phyloP scores from a whole-genome alignment of 2,888 invertebrate species.

The Seladonia tumulorum region DNA sequence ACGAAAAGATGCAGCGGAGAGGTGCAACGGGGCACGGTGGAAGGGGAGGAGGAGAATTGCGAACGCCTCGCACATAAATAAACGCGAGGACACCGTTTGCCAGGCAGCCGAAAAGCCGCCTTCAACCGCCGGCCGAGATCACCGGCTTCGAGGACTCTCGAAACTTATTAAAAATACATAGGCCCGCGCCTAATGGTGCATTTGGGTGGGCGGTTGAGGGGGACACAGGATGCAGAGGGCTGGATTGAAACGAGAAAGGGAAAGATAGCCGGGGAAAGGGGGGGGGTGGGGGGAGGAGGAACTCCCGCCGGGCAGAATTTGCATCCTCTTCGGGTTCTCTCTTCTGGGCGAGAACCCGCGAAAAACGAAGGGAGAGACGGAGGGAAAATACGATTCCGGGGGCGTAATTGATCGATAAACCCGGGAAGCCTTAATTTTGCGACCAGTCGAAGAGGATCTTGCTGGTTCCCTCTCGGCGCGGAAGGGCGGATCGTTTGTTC shows the following conservation, averaged over 20 bases:
- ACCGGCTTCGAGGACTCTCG: slow-evolving; percentile 74
- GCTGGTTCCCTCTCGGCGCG: slow-evolving; percentile 4
- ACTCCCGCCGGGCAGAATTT: slow-evolving; percentile 71
- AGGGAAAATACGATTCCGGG: neutral
- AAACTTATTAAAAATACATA: slow-evolving; percentile 82
- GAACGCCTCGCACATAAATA: slow-evolving; percentile 80
- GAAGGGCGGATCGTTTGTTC: slow-evolving; percentile 26
- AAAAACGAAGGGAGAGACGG: neutral
- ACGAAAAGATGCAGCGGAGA: slow-evolving; percentile 39
- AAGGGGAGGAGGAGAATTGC: slow-evolving; percentile 65
- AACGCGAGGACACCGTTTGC: slow-evolving; percentile 79
- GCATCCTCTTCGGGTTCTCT: slow-evolving; percentile 56
- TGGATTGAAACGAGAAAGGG: slow-evolving; percentile 64
- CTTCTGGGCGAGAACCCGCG: neutral
- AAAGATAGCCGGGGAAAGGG: neutral
- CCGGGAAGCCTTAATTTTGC: neutral
- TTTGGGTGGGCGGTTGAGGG: slow-evolving; percentile 72
- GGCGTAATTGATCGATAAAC: slow-evolving; percentile 1
- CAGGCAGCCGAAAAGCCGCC: slow-evolving; percentile 77
- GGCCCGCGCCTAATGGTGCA: slow-evolving; percentile 77
- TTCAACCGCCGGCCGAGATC: slow-evolving; percentile 74
- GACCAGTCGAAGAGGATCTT: neutral
- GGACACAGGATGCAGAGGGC: slow-evolving; percentile 8
- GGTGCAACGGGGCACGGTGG: slow-evolving; percentile 43
- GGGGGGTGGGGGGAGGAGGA: neutral